Evolutionary conservation across 2,113 vertebrate genomes (phyloP), one percentile per base, ranked within the genome.

Genomic region (Apteryx owenii): DNA sequence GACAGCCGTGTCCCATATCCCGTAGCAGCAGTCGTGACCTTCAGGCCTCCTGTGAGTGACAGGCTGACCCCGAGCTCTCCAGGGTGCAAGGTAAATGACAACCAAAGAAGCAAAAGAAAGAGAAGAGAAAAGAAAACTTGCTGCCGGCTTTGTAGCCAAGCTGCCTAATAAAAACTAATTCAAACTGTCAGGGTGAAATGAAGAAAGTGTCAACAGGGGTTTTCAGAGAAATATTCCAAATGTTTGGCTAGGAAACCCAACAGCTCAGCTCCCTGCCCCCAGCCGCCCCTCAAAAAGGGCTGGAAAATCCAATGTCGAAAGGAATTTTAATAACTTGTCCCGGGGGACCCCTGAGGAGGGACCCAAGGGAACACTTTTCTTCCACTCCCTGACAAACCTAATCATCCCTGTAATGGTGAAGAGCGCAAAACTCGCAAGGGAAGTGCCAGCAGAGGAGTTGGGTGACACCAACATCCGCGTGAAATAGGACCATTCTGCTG

Each of bases 151-250:
- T 90, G 94, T 82, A 88, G 91, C 89, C 92, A 33, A 80, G 94
- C 94, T 83, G 36, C 93, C 95, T 91, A 88, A 97, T 96, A 93
- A 97, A 96, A 96, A 93, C 93, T 95, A 85, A 98, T 97, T 97
- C 95, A 94, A 96, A 93, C 94, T 97, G 95, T 97, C 95, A 98
- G 82, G 61, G 61, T 89, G 79, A 98, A 98, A 97, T 65, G 95
- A 89, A 95, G 93, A 81, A 95, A 96, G 95, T 83, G 96, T 94
- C 95, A 97, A 86, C 94, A 18, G 71, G 72, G 91, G 80, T 89
- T 98, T 93, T 80, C 70, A 51, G 79, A 69, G 60, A 97, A 97
- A 97, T 90, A 69, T 46, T 94, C 93, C 88, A 94, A 88, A 96
- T 62, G 95, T 86, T 96, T 71, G 86, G 92, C 64, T 81, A 7